Evolutionary conservation across 2,797 vertebrate species (phyloP).

Genomic region (Helostoma temminkii): DNA sequence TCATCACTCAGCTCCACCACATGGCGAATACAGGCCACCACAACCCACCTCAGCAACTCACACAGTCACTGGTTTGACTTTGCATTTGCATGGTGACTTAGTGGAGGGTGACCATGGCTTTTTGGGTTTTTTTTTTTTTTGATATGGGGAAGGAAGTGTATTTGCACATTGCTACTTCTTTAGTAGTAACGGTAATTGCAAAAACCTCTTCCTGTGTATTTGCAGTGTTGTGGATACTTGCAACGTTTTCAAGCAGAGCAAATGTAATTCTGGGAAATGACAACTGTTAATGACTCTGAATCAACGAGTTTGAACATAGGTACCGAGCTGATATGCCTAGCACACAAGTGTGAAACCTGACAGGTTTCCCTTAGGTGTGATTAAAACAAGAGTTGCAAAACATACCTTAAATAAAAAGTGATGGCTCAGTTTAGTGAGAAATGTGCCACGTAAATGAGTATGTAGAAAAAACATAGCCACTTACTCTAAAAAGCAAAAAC

Average conservation of each 20-base stretch:
- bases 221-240: not conserved
- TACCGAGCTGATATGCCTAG: conserved; percentile 19
- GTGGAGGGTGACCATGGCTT: not conserved
- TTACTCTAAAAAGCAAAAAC: conserved; percentile 23
- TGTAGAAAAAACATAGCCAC: conserved; percentile 6
- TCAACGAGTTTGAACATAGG: conserved; percentile 45
- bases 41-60: conserved; percentile 49
- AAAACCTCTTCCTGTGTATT: not conserved
- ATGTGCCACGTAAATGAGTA: not conserved
- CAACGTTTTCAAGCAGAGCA: not conserved
- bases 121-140: not conserved
- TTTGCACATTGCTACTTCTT: conserved; percentile 1
- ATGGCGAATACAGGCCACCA: conserved; percentile 70
- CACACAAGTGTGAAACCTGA: conserved; percentile 40
- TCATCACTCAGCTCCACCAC: conserved; percentile 75
- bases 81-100: conserved; percentile 1
- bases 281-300: not conserved
- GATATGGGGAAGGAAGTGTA: not conserved
- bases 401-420: conserved; percentile 31
- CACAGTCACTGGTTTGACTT: conserved; percentile 4
- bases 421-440: conserved; percentile 14
- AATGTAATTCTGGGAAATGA: not conserved
- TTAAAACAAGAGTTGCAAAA: conserved; percentile 36
- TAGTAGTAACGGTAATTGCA: no score
- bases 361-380: conserved; percentile 29